A percentile compares a stretch with the other conserved stretches of the same genome.
Conservation (phyloP, 1,140 invertebrate genomes). For the Temnothorax nylanderi region DNA sequence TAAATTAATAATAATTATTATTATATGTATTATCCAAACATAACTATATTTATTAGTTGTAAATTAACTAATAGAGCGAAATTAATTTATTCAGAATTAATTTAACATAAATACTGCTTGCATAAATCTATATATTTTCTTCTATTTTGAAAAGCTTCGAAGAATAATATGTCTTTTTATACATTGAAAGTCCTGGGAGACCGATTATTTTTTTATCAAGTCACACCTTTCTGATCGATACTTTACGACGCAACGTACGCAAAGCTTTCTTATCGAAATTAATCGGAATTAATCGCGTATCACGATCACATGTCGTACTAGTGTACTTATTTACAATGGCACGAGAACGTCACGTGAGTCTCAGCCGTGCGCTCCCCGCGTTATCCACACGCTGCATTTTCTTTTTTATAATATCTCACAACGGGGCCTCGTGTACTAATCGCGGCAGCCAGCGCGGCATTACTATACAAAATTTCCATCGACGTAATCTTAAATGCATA, state of each 20-base stretch:
- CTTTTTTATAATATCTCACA: constrained; percentile 1
- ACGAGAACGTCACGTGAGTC: constrained; percentile 68
- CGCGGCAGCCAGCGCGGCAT: background rate
- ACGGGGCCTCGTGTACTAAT: constrained; percentile 1
- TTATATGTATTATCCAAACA: background rate
- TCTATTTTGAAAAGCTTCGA: background rate
- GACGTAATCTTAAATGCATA: background rate
- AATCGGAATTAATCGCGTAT: constrained; percentile 57
- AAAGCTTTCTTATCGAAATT: constrained; percentile 54
- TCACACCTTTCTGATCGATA: background rate
- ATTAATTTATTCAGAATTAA: background rate
- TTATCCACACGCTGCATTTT: background rate
- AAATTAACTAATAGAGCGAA: background rate
- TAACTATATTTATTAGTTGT: background rate
- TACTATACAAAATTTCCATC: constrained; percentile 39
- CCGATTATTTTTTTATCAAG: background rate
- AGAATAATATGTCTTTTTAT: background rate
- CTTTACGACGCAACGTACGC: background rate
- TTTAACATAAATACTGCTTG: background rate
- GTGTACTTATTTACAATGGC: constrained; percentile 33
- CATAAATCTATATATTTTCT: background rate
- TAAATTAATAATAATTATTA: background rate
- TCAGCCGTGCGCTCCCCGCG: background rate
- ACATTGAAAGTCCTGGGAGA: background rate
- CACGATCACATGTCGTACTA: constrained; percentile 54